Base-by-base conservation (phyloP, 2,113 vertebrate genomes). In the Thalassarche chlororhynchos region DNA sequence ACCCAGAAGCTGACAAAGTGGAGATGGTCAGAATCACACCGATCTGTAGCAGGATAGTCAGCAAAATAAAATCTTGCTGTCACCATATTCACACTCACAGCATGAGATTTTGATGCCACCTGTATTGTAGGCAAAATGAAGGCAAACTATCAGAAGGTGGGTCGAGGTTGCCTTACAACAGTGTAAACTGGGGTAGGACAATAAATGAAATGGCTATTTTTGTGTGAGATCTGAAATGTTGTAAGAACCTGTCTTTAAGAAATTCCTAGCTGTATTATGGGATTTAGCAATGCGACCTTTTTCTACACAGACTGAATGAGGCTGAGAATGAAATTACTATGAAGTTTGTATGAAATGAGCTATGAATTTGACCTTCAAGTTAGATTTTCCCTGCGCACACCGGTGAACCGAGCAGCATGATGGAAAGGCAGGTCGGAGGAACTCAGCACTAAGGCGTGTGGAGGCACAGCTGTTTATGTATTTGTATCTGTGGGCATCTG, bases 11-110 rank as follows among this genome's bases (percentile, higher is more conserved):
- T 87, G 42, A 62, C 36, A 68, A 90, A 74, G 24, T 40, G 36
- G 46, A 61, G 64, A 77, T 40, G 49, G 57, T 51, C 68, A 84
- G 38, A 78, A 47, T 78, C 55, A 70, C 61, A 82, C 16, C 34
- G 62, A 36, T 8, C n/a, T 58, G 40, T 9, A 10, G 44, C 31
- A 81, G 44, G 34, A 84, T 2, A 34, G 8, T 57, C 68, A 93
- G 60, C 46, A 87, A 89, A 94, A 54, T 36, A 92, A 96, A 80
- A 69, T 42, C 24, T 44, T 47, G 8, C 29, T 77, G 38, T 90
- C 60, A 86, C 19, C 46, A 25, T 64, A 89, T 38, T 70, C 77
- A 71, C 42, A 47, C 6, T 75, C 66, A 42, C 71, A 89, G 47
- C 36, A 49, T 32, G 38, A 82, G 61, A 54, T 72, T 77, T 75